These are phyloP conservation scores for Garra rufa DNA, from an alignment of 2,113 vertebrate species.

Conservation along the genomic window DNA sequence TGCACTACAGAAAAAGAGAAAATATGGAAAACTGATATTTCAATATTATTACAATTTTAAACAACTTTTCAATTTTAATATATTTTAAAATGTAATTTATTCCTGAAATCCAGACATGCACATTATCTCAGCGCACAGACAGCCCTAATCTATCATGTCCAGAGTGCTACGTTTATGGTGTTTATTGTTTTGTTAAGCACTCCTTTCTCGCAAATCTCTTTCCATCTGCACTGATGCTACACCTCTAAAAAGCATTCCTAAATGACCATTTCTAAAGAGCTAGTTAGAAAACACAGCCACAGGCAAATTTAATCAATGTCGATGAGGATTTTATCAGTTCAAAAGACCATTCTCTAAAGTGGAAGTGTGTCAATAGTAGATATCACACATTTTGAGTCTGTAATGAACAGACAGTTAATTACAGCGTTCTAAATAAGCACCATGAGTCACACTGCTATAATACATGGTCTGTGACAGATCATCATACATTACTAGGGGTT, in stretches of 20 bases:
- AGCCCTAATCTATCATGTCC: neutral
- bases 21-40: too few species aligned
- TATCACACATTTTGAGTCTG: neutral
- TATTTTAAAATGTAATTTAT: too few species aligned
- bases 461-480: neutral
- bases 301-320: neutral
- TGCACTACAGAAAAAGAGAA: neutral
- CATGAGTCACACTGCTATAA: neutral
- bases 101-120: neutral
- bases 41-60: too few species aligned
- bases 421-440: neutral
- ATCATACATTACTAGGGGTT: neutral
- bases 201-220: neutral
- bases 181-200: constrained; percentile 4
- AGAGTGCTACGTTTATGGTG: neutral
- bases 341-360: constrained; percentile 16
- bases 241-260: neutral
- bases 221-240: neutral
- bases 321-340: neutral
- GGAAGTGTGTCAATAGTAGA: neutral
- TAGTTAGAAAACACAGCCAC: neutral
- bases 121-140: neutral
- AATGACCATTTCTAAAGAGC: neutral
- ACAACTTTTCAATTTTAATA: too few species aligned
- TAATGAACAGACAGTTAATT: neutral